Evolutionary conservation across 2,113 vertebrate species (phyloP), one percentile per base, ranked within the genome.

Genomic region (Aptenodytes forsteri): DNA sequence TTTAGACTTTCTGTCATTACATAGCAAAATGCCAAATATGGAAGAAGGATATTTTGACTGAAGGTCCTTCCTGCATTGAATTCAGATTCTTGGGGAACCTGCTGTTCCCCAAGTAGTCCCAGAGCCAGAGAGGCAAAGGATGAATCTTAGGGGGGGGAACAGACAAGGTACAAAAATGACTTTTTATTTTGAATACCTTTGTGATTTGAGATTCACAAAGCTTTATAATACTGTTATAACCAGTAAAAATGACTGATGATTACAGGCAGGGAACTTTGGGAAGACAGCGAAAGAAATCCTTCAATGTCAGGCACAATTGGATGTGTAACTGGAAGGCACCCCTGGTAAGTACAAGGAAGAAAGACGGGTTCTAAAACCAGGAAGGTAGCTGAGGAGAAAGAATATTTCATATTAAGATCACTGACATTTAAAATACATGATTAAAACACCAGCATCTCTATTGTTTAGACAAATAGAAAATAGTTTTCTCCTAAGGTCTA

Each of bases 231-330:
- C 8, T 30, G 12, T 16, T 73, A n/a, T 12, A 77, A 36, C 7
- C 18, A 36, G 30, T 58, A 36, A 65, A 80, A 70, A 58, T 54
- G 50, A 40, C 42, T 52, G 40, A 47, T 72, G 16, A 44, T 80
- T 85, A 40, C 20, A 62, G 46, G 19, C 25, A 69, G 27, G 36
- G 56, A 61, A 36, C 7, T 84, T 52, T 34, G 47, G 29, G 18
- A 90, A 65, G 71, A 34, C 7, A 30, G 17, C 2, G 4, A 32
- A 78, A 67, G 11, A 49, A 54, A 56, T 73, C 40, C 72, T 65
- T 77, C 44, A 65, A 29, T 1, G 0, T 61, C 27, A 11, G 36
- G 13, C 34, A 22, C n/a, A 38, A 54, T 1, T 50, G 52, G 21
- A 40, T 66, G 26, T 6, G 7, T 30, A 62, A 56, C 46, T 73